Percentiles rank a stretch among this genome's conserved stretches.
Evolutionary conservation across 2,113 vertebrate genomes (phyloP).

Genomic region (Cebidichthys violaceus): DNA sequence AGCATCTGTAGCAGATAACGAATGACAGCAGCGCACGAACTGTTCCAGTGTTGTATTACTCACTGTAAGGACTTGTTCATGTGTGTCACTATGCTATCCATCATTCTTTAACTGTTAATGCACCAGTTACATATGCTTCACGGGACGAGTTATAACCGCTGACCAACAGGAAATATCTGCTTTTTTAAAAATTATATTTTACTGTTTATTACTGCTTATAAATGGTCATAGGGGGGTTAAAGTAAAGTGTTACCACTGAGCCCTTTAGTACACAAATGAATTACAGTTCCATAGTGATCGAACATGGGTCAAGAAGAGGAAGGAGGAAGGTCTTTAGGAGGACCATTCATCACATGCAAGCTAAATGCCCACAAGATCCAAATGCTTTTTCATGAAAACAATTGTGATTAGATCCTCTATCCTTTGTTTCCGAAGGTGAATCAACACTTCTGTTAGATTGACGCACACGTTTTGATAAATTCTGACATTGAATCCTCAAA

Average conservation of each 20-base stretch:
- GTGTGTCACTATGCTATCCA: too few species aligned
- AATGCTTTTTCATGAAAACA: background rate
- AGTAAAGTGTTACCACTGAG: background rate
- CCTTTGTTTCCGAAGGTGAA: background rate
- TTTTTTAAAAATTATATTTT: too few species aligned
- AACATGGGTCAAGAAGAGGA: background rate
- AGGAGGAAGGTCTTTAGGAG: background rate
- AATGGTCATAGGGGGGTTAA: background rate
- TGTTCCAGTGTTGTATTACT: background rate
- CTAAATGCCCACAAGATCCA: background rate
- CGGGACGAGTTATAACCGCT: background rate
- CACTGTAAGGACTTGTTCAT: background rate
- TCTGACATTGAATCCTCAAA: background rate
- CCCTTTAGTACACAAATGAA: background rate
- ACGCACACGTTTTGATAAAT: background rate
- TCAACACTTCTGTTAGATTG: background rate
- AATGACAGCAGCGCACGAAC: background rate
- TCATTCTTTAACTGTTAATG: background rate
- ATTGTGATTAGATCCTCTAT: background rate
- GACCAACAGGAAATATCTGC: too few species aligned
- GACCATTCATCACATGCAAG: background rate
- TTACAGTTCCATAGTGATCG: background rate
- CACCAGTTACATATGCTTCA: background rate
- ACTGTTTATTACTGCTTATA: background rate
- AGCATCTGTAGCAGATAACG: background rate